A percentile compares a stretch with the other conserved stretches of the same genome.
Evolutionary conservation across 1,140 invertebrate species (phyloP).

Genomic region (Achroia grisella): DNA sequence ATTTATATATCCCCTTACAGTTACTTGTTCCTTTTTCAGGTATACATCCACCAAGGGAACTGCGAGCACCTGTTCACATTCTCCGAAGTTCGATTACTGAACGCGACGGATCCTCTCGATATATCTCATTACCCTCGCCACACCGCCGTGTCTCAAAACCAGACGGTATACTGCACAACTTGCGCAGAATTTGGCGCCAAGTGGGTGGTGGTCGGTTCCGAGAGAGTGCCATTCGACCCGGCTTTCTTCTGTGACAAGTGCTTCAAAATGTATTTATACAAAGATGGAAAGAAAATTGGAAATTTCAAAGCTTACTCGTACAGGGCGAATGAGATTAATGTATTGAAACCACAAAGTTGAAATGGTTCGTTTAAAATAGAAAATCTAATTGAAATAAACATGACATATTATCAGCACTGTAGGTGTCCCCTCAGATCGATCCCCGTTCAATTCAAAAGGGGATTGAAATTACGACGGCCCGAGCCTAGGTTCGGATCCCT

Average conservation of each 20-base stretch:
- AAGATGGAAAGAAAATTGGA: constrained; percentile 74
- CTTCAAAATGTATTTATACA: constrained; percentile 78
- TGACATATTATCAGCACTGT: too few species aligned
- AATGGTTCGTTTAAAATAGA: background rate
- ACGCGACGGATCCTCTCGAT: constrained; percentile 62
- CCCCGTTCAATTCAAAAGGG: too few species aligned
- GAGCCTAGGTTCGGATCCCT: too few species aligned
- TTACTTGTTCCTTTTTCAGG: constrained; percentile 59
- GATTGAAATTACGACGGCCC: too few species aligned
- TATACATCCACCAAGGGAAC: constrained; percentile 91
- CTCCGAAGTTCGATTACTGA: constrained; percentile 78
- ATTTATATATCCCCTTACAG: too few species aligned
- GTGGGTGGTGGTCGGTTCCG: constrained; percentile 76
- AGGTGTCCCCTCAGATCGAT: too few species aligned
- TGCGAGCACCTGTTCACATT: constrained; percentile 91
- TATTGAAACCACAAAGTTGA: constrained; percentile 29
- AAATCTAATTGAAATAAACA: too few species aligned
- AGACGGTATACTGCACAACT: constrained; percentile 53
- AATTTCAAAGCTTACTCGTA: constrained; percentile 71
- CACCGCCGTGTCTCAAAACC: constrained; percentile 53
- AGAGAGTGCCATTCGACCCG: constrained; percentile 78
- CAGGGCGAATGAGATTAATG: constrained; percentile 39
- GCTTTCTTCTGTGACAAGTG: constrained; percentile 79
- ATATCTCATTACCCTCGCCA: constrained; percentile 73
- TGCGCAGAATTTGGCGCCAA: constrained; percentile 65